Evolutionary conservation across 92 coral and sea anemone species (phyloP).

Genomic region (Diadumene lineata): DNA sequence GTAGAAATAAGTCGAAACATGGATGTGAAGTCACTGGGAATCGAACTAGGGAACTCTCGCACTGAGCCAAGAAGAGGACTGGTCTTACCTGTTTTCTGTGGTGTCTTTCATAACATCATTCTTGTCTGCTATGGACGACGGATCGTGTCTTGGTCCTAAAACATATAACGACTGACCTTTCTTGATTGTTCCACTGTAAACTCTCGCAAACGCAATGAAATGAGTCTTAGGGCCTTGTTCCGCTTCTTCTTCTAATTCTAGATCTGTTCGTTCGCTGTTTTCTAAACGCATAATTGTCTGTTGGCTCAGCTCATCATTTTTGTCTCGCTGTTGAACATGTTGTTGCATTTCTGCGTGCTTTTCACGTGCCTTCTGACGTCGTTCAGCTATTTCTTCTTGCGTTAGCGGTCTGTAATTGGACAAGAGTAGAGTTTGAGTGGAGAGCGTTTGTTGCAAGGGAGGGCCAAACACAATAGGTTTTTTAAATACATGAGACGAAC

Average conservation of each 20-base stretch:
- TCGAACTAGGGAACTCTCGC: too few species aligned
- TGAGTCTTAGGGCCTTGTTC: constrained; percentile 57
- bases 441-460: too few species aligned
- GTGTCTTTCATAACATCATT: background rate
- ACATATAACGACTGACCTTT: constrained; percentile 85
- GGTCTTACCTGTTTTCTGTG: background rate
- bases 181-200: constrained; percentile 85
- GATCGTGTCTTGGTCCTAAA: constrained; percentile 92
- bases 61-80: too few species aligned
- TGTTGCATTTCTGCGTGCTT: constrained; percentile 81
- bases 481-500: too few species aligned
- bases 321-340: background rate
- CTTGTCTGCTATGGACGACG: constrained; percentile 26
- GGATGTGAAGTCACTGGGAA: too few species aligned
- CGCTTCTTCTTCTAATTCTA: background rate
- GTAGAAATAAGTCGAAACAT: too few species aligned
- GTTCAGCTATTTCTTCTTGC: constrained; percentile 85
- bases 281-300: too few species aligned
- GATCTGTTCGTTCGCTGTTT: background rate
- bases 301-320: too few species aligned
- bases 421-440: too few species aligned
- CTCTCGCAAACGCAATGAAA: constrained; percentile 91
- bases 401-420: constrained; percentile 95
- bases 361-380: constrained; percentile 90
- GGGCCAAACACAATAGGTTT: too few species aligned